Conservation (phyloP, 2,888 invertebrate species). For the Limnephilus lunatus region DNA sequence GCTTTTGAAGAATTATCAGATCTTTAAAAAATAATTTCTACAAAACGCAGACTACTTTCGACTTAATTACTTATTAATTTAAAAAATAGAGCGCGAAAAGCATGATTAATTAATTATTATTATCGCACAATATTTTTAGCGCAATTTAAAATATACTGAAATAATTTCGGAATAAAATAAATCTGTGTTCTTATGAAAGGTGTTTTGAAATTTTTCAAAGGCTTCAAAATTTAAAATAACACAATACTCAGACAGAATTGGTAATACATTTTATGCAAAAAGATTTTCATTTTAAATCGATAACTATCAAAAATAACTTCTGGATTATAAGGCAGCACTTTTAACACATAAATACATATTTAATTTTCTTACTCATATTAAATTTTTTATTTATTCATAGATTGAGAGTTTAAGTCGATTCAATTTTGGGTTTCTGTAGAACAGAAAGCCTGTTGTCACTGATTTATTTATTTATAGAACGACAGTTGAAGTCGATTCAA, state of each 20-base stretch:
- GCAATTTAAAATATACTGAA: background rate
- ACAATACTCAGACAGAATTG: background rate
- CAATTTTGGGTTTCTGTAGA: too few species aligned
- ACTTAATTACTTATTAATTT: background rate
- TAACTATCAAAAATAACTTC: background rate
- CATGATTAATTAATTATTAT: background rate
- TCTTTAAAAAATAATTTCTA: too few species aligned
- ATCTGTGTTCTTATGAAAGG: background rate
- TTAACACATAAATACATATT: background rate
- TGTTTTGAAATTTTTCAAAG: background rate
- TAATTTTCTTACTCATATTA: too few species aligned
- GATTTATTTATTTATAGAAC: too few species aligned
- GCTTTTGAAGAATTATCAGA: too few species aligned
- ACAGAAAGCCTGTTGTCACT: too few species aligned
- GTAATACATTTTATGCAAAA: background rate
- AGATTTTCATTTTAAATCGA: background rate
- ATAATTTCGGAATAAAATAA: background rate
- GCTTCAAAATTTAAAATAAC: background rate
- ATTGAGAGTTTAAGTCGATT: too few species aligned
- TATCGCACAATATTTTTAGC: background rate
- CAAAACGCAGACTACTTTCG: too few species aligned
- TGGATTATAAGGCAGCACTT: background rate
- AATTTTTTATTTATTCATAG: too few species aligned
- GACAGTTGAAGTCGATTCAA: too few species aligned
- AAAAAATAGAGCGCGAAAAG: background rate